Conservation (phyloP, 2,113 vertebrate genomes). For the Vulpes vulpes region DNA sequence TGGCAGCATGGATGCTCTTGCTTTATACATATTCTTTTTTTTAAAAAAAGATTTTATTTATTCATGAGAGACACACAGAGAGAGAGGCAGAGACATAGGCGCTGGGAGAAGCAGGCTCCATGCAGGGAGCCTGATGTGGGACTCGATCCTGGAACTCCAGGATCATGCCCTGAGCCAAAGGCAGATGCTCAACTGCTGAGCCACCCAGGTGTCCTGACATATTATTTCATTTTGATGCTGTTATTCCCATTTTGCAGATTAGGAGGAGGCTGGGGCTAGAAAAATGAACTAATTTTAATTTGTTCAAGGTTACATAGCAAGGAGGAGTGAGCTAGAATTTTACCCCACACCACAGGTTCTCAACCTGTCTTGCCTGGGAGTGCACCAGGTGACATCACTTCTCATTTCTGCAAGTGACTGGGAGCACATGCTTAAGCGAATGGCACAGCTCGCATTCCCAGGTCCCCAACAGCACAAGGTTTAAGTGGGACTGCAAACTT, state of each 20-base stretch:
- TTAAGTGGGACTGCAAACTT: not conserved
- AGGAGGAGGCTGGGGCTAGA: not conserved
- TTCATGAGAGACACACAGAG: no score
- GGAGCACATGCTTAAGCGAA: not conserved
- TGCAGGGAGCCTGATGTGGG: no score
- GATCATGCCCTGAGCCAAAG: no score
- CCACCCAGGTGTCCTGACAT: no score
- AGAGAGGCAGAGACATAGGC: no score
- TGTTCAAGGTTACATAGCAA: not conserved
- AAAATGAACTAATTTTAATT: not conserved
- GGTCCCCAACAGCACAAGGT: not conserved
- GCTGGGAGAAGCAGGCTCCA: no score
- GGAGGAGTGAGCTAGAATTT: not conserved
- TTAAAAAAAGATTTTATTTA: no score
- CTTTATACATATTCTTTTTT: not conserved
- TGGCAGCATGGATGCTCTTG: not conserved
- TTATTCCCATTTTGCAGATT: not conserved
- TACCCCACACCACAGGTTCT: not conserved
- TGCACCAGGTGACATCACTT: not conserved
- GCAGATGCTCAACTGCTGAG: no score
- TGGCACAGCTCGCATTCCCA: not conserved
- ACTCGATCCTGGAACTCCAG: no score
- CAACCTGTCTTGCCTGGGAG: not conserved
- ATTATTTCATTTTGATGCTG: not conserved
- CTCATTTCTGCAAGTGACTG: rapidly evolving